phyloP scores from a whole-genome alignment of 2,888 invertebrate species.

The Heliconius ismenius region DNA sequence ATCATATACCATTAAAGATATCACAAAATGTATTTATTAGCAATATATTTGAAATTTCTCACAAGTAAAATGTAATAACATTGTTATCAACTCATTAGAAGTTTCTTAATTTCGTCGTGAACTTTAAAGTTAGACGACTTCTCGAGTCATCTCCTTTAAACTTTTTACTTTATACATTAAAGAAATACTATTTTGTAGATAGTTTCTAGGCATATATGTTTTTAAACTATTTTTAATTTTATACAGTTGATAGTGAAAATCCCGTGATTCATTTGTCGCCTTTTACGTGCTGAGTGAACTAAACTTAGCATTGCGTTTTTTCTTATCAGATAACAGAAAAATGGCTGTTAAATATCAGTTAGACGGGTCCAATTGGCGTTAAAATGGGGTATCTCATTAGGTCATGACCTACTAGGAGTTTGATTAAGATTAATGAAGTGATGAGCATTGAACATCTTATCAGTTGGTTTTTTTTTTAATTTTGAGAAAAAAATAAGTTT shows the following conservation, averaged over 20 bases:
- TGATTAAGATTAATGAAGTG: background rate
- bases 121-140: conserved; percentile 39
- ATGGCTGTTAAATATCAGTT: background rate
- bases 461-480: too few relatives aligned
- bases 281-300: background rate
- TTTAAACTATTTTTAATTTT: background rate
- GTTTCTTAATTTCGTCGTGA: conserved; percentile 40
- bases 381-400: background rate
- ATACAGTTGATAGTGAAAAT: background rate
- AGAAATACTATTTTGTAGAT: background rate
- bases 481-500: too few relatives aligned
- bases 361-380: background rate
- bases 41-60: conserved; percentile 1
- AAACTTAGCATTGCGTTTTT: background rate
- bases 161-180: conserved; percentile 22
- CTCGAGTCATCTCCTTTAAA: conserved; percentile 3
- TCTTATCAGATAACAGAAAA: background rate
- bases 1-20: too few relatives aligned
- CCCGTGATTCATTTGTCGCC: background rate
- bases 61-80: conserved; percentile 35
- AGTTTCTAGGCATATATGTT: background rate
- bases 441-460: background rate
- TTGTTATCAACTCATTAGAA: conserved; percentile 39
- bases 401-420: background rate
- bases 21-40: too few relatives aligned